Base-by-base conservation (phyloP, 1,140 invertebrate genomes). In the Zaprionus camerounensis region DNA sequence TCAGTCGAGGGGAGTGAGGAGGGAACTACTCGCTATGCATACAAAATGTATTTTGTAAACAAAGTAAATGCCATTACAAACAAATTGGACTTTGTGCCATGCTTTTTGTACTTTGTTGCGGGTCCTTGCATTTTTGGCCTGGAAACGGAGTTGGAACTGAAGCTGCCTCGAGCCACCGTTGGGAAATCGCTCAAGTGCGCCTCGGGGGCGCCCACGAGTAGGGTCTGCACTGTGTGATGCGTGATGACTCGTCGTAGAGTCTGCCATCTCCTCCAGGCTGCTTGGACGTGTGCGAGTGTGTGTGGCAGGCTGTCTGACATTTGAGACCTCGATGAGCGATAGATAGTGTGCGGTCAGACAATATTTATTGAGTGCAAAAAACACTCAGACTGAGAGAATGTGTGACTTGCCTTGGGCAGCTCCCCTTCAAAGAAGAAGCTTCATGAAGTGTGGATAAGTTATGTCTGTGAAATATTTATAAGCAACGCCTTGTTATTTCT, bases 11-110 rank as follows among this genome's bases (percentile, higher is more conserved):
- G 20, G 41, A 36, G 26, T 13, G 22, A 49, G 68, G 34, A 69
- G 74, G 31, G 65, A 71, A 84, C 85, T 80, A 90, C 85, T 90
- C 81, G 85, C 82, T 85, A 90, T 90, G 85, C 85, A 90, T 90
- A 90, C 85, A 85, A 85, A 90, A 90, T 90, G 80, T 90, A 88
- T 90, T 85, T 90, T 80, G 85, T 82, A 90, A 90, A 90, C 86
- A 90, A 90, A 90, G 85, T 90, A 90, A 75, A 90, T 90, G 85
- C 85, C 76, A 90, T 90, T 90, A 90, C 85, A 90, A 90, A 90
- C 79, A 90, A 90, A 90, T 90, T 90, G 85, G 85, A 90, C 85
- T 85, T 90, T 85, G 86, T 85, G 70, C 85, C 72, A 81, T 85
- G 78, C 70, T 90, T 79, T 78, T 66, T 79, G 61, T 69, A 80